phyloP scores from a whole-genome alignment of 2,797 vertebrate genomes.

The Myotis myotis region DNA sequence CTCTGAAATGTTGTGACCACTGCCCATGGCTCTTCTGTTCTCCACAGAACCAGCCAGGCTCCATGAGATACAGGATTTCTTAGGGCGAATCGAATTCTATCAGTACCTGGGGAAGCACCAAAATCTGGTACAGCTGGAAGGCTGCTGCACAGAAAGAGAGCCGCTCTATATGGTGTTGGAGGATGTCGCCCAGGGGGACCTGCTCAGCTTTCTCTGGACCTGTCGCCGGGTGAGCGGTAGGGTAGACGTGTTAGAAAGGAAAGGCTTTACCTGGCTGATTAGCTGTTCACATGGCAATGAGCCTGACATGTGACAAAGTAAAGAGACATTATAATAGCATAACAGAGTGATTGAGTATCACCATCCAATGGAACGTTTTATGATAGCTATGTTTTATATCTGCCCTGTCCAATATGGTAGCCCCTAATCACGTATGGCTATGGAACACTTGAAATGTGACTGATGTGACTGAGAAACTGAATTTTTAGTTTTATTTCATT shows the following conservation, averaged over 20 bases:
- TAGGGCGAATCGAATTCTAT: constrained; percentile 92
- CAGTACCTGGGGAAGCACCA: constrained; percentile 90
- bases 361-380: not conserved
- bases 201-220: constrained; percentile 93
- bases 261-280: not conserved
- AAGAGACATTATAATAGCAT: not conserved
- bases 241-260: not conserved
- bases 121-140: constrained; percentile 91
- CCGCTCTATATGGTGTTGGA: constrained; percentile 93
- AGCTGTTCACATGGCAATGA: not conserved
- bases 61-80: constrained; percentile 88
- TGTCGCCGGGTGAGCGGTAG: constrained; percentile 84
- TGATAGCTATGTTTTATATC: not conserved
- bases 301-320: not conserved
- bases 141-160: constrained; percentile 89
- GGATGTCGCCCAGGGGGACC: constrained; percentile 89
- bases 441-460: not conserved
- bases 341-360: not conserved
- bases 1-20: not conserved
- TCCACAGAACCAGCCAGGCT: constrained; percentile 78
- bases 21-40: not conserved
- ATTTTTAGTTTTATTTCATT: not conserved
- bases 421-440: not conserved
- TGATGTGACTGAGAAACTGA: not conserved
- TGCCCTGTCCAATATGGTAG: not conserved